Base-by-base conservation (phyloP, 1,140 invertebrate genomes). In the Musca domestica region DNA sequence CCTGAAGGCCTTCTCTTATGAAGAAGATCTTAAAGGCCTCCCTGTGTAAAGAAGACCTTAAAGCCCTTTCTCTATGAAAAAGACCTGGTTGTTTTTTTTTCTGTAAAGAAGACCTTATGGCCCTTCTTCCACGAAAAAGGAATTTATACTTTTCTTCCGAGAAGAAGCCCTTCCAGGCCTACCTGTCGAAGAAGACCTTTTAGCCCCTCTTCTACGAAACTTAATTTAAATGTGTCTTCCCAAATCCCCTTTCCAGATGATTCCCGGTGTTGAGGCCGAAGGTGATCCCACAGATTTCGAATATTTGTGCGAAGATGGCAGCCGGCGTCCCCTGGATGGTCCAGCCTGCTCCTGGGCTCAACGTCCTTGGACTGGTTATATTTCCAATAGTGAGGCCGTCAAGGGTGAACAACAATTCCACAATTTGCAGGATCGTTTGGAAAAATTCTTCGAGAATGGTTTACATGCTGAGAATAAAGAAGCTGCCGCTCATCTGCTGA, bases 251-350 rank as follows among this genome's bases (percentile, higher is more conserved):
- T 23, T 65, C 25, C 73, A 27, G 84, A 83, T 3, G 71, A 9
- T 46, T 19, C 64, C 74, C 0, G 76, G 74, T 19, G 0, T 49
- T 61, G 5, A 56, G 69, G 3, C 74, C 69, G 78, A 81, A 63
- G 78, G 78, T 20, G 86, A 90, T 70, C 84, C 89, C 0, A 83
- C 83, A 15, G 83, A 90, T 2, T 92, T 85, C 76, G 84, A 86
- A 68, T 91, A 95, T 73, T 84, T 96, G 41, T 96, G 94, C 78
- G 89, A 89, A 25, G 92, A 95, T 78, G 94, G 92, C 2, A 88
- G 84, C 1, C 87, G 90, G 70, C 84, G 86, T 1, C 85, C 89
- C 0, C 80, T 92, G 2, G 86, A 85, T 1, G 87, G 85, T 15
- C 86, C 87, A n/a, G 86, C 90, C 6, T 93, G 91, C 73, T 86